These are phyloP conservation scores for Myotis myotis DNA, from an alignment of 2,797 vertebrate genomes.

Conservation along the genomic window DNA sequence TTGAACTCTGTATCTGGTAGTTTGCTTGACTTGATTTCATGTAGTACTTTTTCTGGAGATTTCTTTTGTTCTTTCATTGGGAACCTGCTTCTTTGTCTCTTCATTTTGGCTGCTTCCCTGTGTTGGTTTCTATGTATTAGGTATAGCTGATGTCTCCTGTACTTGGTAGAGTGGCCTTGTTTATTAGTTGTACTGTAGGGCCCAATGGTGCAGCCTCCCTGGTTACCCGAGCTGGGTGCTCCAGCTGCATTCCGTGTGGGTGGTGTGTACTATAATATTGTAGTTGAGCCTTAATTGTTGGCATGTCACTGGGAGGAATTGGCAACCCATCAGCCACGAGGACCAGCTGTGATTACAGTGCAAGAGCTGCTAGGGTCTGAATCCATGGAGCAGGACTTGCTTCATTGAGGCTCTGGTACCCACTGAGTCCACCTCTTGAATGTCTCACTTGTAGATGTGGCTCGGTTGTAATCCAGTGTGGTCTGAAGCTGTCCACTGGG, in stretches of 20 bases:
- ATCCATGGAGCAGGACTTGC: not conserved
- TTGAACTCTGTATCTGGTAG: not conserved
- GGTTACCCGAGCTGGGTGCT: not conserved
- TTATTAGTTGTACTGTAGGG: not conserved
- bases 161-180: not conserved
- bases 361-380: not conserved
- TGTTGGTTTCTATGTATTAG: not conserved
- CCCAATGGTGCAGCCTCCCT: not conserved
- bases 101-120: not conserved
- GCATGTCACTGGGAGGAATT: not conserved
- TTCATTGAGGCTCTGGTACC: not conserved
- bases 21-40: not conserved
- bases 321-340: not conserved
- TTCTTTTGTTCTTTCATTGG: not conserved
- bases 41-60: not conserved
- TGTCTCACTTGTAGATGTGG: not conserved
- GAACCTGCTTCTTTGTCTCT: not conserved
- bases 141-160: not conserved
- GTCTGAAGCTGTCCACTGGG: not conserved
- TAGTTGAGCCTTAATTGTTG: not conserved
- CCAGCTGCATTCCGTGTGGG: not conserved
- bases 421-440: not conserved
- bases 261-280: not conserved
- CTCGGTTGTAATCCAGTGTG: not conserved
- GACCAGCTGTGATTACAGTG: not conserved